Percentiles rank a stretch among this genome's conserved stretches.
Evolutionary conservation across 2,888 invertebrate genomes (phyloP).

Genomic region (Conus canariensis): DNA sequence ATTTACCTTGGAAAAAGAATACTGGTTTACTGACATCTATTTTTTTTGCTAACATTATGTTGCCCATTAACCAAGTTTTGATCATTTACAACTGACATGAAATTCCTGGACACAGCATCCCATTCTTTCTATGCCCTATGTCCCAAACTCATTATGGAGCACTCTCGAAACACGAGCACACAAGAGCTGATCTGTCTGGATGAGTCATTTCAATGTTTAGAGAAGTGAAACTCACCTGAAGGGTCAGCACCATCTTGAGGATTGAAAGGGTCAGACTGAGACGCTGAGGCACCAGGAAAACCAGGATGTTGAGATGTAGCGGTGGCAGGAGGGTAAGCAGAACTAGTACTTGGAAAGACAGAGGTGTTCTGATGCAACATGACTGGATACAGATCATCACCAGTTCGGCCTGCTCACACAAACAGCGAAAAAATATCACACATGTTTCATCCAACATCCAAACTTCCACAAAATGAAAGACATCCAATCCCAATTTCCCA

Average conservation of each 20-base stretch:
- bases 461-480: background rate
- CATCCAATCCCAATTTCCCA: too few relatives aligned
- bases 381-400: conserved; percentile 40
- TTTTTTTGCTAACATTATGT: too few relatives aligned
- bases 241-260: conserved; percentile 40
- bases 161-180: background rate
- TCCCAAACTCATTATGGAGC: too few relatives aligned
- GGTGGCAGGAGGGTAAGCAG: conserved; percentile 31
- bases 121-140: too few relatives aligned
- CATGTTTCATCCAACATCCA: background rate
- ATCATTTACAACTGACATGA: too few relatives aligned
- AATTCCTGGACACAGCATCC: too few relatives aligned
- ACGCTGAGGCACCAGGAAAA: conserved; percentile 35
- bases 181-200: background rate
- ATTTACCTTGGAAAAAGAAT: too few relatives aligned
- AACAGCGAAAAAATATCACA: background rate
- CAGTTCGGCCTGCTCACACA: conserved; percentile 31
- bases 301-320: conserved; percentile 34
- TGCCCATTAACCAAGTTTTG: too few relatives aligned
- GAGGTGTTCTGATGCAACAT: conserved; percentile 51
- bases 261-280: conserved; percentile 39
- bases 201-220: background rate
- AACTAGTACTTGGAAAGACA: conserved; percentile 38
- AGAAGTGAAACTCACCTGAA: conserved; percentile 38
- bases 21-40: too few relatives aligned